Percentiles rank a stretch among this genome's conserved stretches.
phyloP scores from a whole-genome alignment of 2,888 invertebrate genomes.

The Campoplex nolae region DNA sequence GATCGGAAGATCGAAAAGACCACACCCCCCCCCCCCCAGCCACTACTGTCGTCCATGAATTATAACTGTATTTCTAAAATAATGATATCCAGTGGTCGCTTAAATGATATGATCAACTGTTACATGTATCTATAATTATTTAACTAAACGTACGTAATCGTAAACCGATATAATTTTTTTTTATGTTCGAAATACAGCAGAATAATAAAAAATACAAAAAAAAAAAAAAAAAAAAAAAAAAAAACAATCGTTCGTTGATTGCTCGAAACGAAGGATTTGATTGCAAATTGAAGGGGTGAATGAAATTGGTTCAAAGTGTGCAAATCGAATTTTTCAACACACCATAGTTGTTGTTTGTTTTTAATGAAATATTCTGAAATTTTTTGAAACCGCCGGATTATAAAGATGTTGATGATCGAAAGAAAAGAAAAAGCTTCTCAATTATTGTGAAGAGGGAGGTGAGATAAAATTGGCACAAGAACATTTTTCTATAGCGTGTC shows the following conservation, averaged over 20 bases:
- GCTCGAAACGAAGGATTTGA: neutral
- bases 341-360: too few species aligned
- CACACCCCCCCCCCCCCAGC: neutral
- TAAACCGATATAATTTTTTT: conserved; percentile 42
- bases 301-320: neutral
- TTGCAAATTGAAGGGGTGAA: neutral
- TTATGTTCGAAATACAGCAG: conserved; percentile 55
- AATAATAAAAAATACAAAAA: conserved; percentile 10
- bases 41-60: conserved; percentile 44
- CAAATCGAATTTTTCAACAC: neutral
- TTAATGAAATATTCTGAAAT: too few species aligned
- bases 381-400: too few species aligned
- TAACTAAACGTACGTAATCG: conserved; percentile 61
- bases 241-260: neutral
- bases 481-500: neutral
- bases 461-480: too few species aligned
- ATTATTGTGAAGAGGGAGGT: too few species aligned
- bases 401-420: too few species aligned
- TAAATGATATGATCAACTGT: conserved; percentile 17
- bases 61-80: conserved; percentile 50
- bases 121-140: conserved; percentile 55
- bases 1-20: conserved; percentile 12
- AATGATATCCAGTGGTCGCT: conserved; percentile 34
- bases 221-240: neutral
- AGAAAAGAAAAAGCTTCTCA: too few species aligned